Conservation (phyloP, 2,888 invertebrate species). For the Xiphydria camelus region DNA sequence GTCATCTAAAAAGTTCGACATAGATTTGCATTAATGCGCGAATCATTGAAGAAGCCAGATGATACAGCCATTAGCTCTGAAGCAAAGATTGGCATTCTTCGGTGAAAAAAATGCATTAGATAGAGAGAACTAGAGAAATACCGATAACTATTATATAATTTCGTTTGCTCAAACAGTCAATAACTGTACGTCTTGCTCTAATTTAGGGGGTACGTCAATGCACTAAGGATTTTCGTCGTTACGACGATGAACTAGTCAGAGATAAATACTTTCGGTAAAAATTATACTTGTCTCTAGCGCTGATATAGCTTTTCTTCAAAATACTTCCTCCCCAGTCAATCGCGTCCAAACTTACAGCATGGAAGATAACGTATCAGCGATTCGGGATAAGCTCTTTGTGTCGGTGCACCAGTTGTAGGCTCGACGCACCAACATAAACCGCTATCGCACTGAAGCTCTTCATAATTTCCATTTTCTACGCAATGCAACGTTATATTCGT, state of each 20-base stretch:
- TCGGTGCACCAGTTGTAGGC: conserved; percentile 64
- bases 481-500: conserved; percentile 67
- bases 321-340: too few relatives aligned
- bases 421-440: conserved; percentile 73
- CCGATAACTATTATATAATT: too few relatives aligned
- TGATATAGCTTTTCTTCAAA: neutral
- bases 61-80: too few relatives aligned
- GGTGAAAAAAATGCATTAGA: too few relatives aligned
- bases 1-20: neutral
- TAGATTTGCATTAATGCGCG: too few relatives aligned
- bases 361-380: conserved; percentile 64
- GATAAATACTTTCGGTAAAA: neutral
- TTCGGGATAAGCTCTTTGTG: conserved; percentile 59
- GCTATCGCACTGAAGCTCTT: conserved; percentile 69
- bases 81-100: too few relatives aligned
- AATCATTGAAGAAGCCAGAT: neutral
- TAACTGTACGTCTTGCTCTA: too few relatives aligned
- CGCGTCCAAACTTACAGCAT: conserved; percentile 69
- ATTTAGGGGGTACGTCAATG: too few relatives aligned
- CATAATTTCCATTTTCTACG: conserved; percentile 68
- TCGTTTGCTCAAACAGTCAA: too few relatives aligned
- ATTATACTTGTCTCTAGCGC: neutral
- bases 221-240: too few relatives aligned
- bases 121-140: too few relatives aligned
- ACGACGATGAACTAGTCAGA: neutral